phyloP scores from a whole-genome alignment of 2,113 vertebrate species.

The Lampris megalopsis region DNA sequence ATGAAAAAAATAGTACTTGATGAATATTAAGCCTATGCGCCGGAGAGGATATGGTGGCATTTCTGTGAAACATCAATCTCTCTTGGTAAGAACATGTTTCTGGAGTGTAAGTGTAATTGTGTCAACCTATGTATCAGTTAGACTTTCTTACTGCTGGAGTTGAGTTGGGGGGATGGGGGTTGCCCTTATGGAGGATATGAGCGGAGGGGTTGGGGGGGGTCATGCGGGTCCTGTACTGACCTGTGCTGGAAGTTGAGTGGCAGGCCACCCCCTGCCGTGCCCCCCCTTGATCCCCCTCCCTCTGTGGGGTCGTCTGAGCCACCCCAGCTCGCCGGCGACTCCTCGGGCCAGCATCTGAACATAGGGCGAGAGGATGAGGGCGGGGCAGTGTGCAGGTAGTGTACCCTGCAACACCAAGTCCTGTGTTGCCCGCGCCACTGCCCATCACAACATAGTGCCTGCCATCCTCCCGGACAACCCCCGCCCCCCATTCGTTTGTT shows the following conservation, averaged over 20 bases:
- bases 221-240: slow-evolving; percentile 84
- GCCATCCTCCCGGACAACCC: slow-evolving; percentile 59
- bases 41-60: slow-evolving; percentile 24
- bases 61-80: slow-evolving; percentile 31
- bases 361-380: slow-evolving; percentile 84
- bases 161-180: slow-evolving; percentile 73
- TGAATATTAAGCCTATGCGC: slow-evolving; percentile 13
- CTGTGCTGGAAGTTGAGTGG: slow-evolving; percentile 87
- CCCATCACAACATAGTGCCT: slow-evolving; percentile 72
- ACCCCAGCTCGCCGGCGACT: slow-evolving; percentile 83
- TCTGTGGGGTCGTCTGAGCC: slow-evolving; percentile 83
- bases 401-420: slow-evolving; percentile 68
- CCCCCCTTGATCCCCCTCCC: slow-evolving; percentile 85
- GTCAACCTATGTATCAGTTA: slow-evolving; percentile 44
- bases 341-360: slow-evolving; percentile 87
- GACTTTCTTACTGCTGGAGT: slow-evolving; percentile 71
- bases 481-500: slow-evolving; percentile 31
- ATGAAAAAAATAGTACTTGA: slow-evolving; percentile 11
- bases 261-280: slow-evolving; percentile 85
- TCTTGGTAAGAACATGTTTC: slow-evolving; percentile 33
- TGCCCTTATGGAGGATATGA: slow-evolving; percentile 78
- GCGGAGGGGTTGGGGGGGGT: slow-evolving; percentile 76
- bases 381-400: slow-evolving; percentile 70
- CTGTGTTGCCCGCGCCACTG: slow-evolving; percentile 70
- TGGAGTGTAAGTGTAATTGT: slow-evolving; percentile 46